Base-by-base conservation (phyloP, 2,797 vertebrate genomes). In the Threskiornis aethiopicus region DNA sequence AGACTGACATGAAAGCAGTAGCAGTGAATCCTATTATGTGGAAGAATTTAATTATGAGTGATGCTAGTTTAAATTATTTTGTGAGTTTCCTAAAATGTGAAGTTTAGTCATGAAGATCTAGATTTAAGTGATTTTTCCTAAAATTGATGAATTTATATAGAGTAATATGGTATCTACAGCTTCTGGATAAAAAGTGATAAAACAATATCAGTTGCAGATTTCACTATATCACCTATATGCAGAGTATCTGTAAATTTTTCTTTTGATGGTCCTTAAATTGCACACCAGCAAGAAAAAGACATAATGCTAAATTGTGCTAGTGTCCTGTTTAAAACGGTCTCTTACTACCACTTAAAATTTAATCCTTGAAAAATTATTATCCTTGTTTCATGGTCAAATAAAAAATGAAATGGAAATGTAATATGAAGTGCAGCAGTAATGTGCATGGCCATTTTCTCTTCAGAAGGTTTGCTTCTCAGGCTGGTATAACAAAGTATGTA, bases 291-390 rank as follows among this genome's bases (percentile, higher is more conserved):
- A 94, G 83, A 81, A 87, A 75, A 89, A 84, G 21, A 28, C 18
- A 3, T 79, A 37, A 67, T 73, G 69, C 24, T 64, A 58, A 85
- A 89, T 44, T 79, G 39, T 85, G 44, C 58, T 82, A 8, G 55
- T 82, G 55, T 83, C 19, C 35, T 80, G 25, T 76, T 65, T 86
- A 66, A 83, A 83, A 58, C 65, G 84, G 49, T 78, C 18, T 90
- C 67, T 82, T 90, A 79, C 21, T 41, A n/a, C 25, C 21, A 59
- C 59, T 94, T 96, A 83, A 89, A 80, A 47, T 79, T 61, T 84
- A 96, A 39, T 89, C 33, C 44, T 96, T 95, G 84, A 76, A 94
- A 88, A 96, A 93, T 89, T 94, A 81, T 96, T 90, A 42, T 94
- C 64, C 35, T 72, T 80, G 6, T 82, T 95, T 96, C 92, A 62